These are phyloP conservation scores for Netta rufina DNA, from an alignment of 2,797 vertebrate species.

Conservation along the genomic window DNA sequence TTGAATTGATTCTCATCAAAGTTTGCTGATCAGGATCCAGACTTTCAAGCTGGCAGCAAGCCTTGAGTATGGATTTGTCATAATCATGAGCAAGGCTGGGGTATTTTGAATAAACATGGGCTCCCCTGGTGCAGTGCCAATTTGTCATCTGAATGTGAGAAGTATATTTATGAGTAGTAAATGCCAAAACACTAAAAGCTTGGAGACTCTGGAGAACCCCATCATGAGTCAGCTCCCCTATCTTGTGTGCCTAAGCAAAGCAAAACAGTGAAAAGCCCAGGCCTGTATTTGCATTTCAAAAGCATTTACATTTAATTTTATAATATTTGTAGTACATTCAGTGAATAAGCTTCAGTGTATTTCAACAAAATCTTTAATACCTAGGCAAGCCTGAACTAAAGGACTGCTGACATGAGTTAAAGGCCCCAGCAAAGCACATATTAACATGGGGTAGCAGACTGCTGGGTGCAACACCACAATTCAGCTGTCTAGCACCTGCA, in stretches of 20 bases:
- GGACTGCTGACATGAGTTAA: not conserved
- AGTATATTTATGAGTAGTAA: not conserved
- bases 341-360: not conserved
- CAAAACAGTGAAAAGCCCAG: not conserved
- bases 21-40: constrained; percentile 26
- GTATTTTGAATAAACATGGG: constrained; percentile 37
- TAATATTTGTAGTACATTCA: not conserved
- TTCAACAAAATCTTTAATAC: not conserved
- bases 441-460: not conserved
- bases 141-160: constrained; percentile 19
- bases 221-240: not conserved
- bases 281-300: constrained; percentile 25
- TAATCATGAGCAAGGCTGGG: not conserved
- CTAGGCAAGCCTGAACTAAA: not conserved
- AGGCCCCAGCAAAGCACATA: not conserved
- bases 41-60: constrained; percentile 25
- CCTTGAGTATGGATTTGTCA: constrained; percentile 37
- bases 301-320: constrained; percentile 18
- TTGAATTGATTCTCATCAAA: not conserved
- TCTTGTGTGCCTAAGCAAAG: not conserved
- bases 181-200: constrained; percentile 8
- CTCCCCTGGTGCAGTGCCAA: not conserved
- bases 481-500: not conserved
- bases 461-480: not conserved
- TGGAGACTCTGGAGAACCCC: not conserved